Evolutionary conservation across 2,113 vertebrate species (phyloP), one percentile per base, ranked within the genome.

Genomic region (Nibea albiflora): DNA sequence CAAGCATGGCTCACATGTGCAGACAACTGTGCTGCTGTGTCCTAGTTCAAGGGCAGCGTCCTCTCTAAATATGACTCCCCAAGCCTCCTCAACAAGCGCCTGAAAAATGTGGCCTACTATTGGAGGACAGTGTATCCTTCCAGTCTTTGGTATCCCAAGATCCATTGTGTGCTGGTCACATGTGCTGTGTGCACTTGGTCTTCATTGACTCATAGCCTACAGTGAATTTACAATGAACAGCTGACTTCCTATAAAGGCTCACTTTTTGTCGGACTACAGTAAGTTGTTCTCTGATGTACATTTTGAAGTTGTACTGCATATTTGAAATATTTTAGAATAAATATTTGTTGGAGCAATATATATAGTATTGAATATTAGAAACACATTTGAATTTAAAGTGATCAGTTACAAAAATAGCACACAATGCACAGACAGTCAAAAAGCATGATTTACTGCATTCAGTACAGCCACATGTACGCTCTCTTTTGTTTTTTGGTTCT

Each of bases 1-100:
- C 35, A 39, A 39, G 35, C 8, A 22, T 72, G 52, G 16, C 15
- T 9, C 31, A 12, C 46, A 24, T 65, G 50, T 42, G 49, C 63
- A 57, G 66, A 80, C 46, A 64, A 58, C 44, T 52, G 39, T 53
- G n/a, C 26, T 15, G 60, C 26, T 15, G 60, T 70, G 69, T 50
- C 52, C 66, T n/a, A 70, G 58, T 76, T 78, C 64, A 83, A 83
- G 62, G 44, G 49, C 67, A 26, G 19, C 22, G 42, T 58, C 64
- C 50, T 78, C 15, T 71, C 20, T 67, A 65, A 85, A 85, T 56
- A 66, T 62, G 77, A 56, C 80, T 60, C 42, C 49, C 46, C 19
- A 44, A 47, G 52, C 74, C 73, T 67, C 44, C 35, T 52, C 14
- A 11, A 49, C 67, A 65, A 31, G 35, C 42, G 31, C 6, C 75